Percentiles rank a stretch among this genome's conserved stretches.
phyloP scores from a whole-genome alignment of 2,113 vertebrate genomes.

The Orientallactaga bullata region DNA sequence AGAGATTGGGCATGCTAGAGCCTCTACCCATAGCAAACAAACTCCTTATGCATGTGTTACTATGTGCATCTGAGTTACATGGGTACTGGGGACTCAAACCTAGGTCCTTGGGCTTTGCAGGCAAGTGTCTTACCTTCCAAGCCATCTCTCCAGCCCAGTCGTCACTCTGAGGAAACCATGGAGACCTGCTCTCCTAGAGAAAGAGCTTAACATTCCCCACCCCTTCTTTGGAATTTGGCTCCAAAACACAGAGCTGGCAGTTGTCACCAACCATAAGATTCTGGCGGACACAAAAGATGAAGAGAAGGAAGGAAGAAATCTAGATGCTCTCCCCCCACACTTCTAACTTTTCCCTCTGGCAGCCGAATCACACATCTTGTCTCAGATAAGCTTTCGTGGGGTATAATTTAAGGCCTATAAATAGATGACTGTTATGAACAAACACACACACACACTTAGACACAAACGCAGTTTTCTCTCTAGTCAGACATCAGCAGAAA shows the following conservation, averaged over 20 bases:
- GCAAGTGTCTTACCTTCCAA: too few species aligned
- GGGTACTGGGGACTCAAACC: too few species aligned
- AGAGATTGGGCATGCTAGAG: too few species aligned
- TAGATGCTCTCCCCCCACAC: background rate
- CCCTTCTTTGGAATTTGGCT: background rate
- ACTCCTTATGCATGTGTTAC: too few species aligned
- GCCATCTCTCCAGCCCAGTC: too few species aligned
- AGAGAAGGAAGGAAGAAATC: conserved; percentile 34
- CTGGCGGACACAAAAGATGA: background rate
- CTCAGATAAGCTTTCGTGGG: conserved; percentile 83
- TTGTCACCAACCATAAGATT: background rate
- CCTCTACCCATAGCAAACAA: too few species aligned
- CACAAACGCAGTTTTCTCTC: conserved; percentile 74
- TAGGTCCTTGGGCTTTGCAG: too few species aligned
- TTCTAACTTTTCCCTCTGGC: conserved; percentile 84
- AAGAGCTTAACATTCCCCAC: background rate
- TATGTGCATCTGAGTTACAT: too few species aligned
- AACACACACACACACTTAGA: conserved; percentile 64
- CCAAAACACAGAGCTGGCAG: background rate
- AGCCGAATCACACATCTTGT: conserved; percentile 89
- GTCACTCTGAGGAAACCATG: too few species aligned
- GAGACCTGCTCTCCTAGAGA: background rate
- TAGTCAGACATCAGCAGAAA: conserved; percentile 84
- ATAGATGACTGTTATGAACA: conserved; percentile 88
- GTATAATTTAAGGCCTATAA: conserved; percentile 90